Evolutionary conservation across 2,888 invertebrate species (phyloP).

Genomic region (Drosophila vallismaia): DNA sequence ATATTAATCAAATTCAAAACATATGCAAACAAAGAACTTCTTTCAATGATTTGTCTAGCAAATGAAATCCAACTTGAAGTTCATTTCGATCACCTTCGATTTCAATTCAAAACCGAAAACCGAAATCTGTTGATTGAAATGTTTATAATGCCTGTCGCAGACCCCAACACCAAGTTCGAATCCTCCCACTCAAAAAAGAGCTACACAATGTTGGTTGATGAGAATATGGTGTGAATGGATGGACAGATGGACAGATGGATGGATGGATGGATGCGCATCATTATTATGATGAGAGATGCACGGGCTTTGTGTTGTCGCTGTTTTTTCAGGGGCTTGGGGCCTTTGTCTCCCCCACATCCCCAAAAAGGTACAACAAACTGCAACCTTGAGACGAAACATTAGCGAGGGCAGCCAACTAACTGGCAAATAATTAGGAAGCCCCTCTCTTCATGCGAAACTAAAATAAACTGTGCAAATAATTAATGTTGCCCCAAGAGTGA

Average conservation of each 20-base stretch:
- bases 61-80: constrained; percentile 4
- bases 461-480: constrained; percentile 67
- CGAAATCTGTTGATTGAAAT: constrained; percentile 40
- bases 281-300: constrained; percentile 28
- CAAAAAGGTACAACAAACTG: constrained; percentile 11
- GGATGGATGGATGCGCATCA: constrained; percentile 55
- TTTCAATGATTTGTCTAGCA: not conserved
- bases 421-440: constrained; percentile 54
- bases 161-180: constrained; percentile 41
- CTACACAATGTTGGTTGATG: constrained; percentile 58
- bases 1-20: constrained; percentile 8
- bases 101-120: not conserved
- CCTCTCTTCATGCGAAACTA: constrained; percentile 26
- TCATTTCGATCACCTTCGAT: constrained; percentile 21
- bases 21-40: not conserved
- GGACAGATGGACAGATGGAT: constrained; percentile 27
- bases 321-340: constrained; percentile 3
- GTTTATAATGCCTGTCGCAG: constrained; percentile 48
- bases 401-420: constrained; percentile 38
- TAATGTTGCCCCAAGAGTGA: constrained; percentile 54
- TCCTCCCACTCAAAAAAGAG: constrained; percentile 30
- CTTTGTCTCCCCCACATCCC: constrained; percentile 15
- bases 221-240: constrained; percentile 48
- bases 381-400: constrained; percentile 50
- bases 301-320: constrained; percentile 13